A percentile compares a stretch with the other conserved stretches of the same genome.
Conservation (phyloP, 1,140 invertebrate genomes). For the Halesus radiatus region DNA sequence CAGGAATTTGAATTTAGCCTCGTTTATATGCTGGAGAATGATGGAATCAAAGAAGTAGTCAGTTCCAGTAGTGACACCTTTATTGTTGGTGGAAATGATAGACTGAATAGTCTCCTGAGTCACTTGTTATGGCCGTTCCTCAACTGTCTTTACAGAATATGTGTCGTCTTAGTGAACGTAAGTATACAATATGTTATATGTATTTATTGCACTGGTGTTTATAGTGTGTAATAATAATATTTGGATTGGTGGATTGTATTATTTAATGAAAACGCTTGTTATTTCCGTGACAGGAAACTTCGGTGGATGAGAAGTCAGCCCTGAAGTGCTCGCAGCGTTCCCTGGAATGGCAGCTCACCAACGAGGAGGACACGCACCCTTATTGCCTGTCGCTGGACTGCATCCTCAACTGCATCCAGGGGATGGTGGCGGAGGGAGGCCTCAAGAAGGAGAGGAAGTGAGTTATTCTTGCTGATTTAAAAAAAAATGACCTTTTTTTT, state of each 20-base stretch:
- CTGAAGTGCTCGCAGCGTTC: slow-evolving; percentile 67
- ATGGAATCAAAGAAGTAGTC: slow-evolving; percentile 58
- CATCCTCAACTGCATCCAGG: slow-evolving; percentile 65
- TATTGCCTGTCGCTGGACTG: slow-evolving; percentile 74
- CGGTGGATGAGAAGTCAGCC: slow-evolving; percentile 67
- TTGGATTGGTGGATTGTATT: neutral
- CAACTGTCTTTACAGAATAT: slow-evolving; percentile 64
- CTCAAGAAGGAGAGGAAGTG: slow-evolving; percentile 63
- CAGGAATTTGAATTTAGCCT: slow-evolving; percentile 70
- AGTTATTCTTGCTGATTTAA: slow-evolving; percentile 38
- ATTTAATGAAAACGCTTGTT: neutral
- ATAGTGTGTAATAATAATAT: no score
- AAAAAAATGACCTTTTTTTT: no score
- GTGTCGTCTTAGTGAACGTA: slow-evolving; percentile 64
- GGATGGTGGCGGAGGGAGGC: slow-evolving; percentile 60
- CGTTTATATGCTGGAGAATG: slow-evolving; percentile 64
- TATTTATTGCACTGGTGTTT: no score
- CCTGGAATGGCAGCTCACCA: slow-evolving; percentile 63
- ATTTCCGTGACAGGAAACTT: slow-evolving; percentile 58
- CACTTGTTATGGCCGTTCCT: slow-evolving; percentile 70
- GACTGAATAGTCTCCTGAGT: slow-evolving; percentile 66
- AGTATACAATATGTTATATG: slow-evolving; percentile 21
- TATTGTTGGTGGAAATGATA: slow-evolving; percentile 62
- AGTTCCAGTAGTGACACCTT: slow-evolving; percentile 47
- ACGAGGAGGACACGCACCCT: slow-evolving; percentile 67